Evolutionary conservation across 1,140 invertebrate genomes (phyloP).

Genomic region (Neodiprion virginianus): DNA sequence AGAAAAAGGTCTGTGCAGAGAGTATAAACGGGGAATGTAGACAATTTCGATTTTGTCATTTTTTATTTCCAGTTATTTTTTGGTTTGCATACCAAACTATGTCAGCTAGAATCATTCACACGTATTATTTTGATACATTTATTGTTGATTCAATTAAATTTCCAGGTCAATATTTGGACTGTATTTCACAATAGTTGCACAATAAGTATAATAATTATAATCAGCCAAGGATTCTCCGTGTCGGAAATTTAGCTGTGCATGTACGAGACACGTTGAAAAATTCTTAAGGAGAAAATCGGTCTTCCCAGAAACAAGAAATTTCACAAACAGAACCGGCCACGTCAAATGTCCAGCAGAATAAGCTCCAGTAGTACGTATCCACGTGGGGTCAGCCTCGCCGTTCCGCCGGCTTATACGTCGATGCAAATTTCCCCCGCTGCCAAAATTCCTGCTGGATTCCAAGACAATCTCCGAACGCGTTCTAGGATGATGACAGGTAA

Average conservation of each 20-base stretch:
- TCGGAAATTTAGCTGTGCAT: neutral
- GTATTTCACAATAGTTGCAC: too few species aligned
- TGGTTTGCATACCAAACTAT: too few species aligned
- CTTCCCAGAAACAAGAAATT: neutral
- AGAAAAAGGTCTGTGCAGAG: too few species aligned
- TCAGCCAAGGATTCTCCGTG: neutral
- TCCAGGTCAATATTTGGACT: too few species aligned
- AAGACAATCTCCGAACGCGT: neutral
- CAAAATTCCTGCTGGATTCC: neutral
- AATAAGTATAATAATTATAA: neutral
- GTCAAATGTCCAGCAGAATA: conserved; percentile 1
- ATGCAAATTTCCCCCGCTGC: neutral
- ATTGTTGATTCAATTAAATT: too few species aligned
- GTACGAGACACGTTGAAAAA: neutral
- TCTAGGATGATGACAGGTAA: neutral
- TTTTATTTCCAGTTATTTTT: too few species aligned
- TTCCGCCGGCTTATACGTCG: neutral
- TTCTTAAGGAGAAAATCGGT: neutral
- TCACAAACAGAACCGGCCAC: neutral
- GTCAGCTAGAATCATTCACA: too few species aligned
- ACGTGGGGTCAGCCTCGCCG: neutral
- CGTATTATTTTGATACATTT: too few species aligned
- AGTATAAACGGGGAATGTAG: too few species aligned
- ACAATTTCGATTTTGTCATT: too few species aligned
- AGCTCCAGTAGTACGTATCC: neutral